Percentiles rank a stretch among this genome's conserved stretches.
Conservation (phyloP, 2,888 invertebrate species). For the Saturnia japonica region DNA sequence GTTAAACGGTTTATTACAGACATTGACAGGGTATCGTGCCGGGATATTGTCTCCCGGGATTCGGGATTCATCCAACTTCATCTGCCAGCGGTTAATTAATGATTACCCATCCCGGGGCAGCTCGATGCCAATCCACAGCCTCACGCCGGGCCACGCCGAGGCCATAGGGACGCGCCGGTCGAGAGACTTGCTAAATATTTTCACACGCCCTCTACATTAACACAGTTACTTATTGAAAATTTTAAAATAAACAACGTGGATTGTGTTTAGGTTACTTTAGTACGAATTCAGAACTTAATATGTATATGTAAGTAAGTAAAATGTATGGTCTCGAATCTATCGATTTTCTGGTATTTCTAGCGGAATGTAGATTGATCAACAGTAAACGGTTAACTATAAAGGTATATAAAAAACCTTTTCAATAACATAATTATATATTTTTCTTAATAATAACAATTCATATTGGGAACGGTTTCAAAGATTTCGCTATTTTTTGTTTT, state of each 20-base stretch:
- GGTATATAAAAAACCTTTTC: too few relatives aligned
- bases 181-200: neutral
- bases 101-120: neutral
- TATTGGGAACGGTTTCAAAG: too few relatives aligned
- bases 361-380: too few relatives aligned
- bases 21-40: neutral
- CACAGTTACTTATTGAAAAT: neutral
- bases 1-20: neutral
- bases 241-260: neutral
- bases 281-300: too few relatives aligned
- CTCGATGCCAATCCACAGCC: neutral
- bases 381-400: too few relatives aligned
- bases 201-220: neutral
- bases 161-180: neutral
- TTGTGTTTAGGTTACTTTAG: neutral
- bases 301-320: too few relatives aligned
- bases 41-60: neutral
- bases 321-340: too few relatives aligned
- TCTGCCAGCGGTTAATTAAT: neutral
- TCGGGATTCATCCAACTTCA: neutral
- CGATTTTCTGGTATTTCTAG: too few relatives aligned
- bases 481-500: too few relatives aligned
- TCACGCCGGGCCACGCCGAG: too few relatives aligned
- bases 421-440: too few relatives aligned
- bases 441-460: too few relatives aligned